phyloP scores from a whole-genome alignment of 2,113 vertebrate genomes.

The Atherinomorus stipes region DNA sequence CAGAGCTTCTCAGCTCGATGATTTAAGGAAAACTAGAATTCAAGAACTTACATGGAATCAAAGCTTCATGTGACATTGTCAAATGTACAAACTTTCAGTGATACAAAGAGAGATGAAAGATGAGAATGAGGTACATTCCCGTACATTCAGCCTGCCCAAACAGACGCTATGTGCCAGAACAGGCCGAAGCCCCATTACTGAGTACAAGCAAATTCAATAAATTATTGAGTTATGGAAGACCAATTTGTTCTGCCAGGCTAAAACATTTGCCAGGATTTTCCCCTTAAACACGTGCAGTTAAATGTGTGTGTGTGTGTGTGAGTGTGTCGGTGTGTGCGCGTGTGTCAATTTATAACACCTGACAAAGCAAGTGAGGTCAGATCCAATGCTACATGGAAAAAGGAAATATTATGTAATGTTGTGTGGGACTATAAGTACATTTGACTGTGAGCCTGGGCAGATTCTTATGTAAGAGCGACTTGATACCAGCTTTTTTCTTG shows the following conservation, averaged over 20 bases:
- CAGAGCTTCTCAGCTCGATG: background rate
- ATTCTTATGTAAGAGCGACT: constrained; percentile 43
- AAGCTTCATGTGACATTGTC: background rate
- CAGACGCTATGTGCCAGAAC: background rate
- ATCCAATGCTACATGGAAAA: constrained; percentile 13
- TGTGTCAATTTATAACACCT: constrained; percentile 8
- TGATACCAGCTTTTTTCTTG: constrained; percentile 26
- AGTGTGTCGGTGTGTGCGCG: background rate
- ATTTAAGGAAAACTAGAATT: background rate
- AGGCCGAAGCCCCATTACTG: constrained; percentile 14
- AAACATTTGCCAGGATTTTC: constrained; percentile 15
- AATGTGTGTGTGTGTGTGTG: background rate
- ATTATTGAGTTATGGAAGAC: constrained; percentile 46
- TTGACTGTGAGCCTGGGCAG: constrained; percentile 12
- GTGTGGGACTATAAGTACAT: constrained; percentile 20
- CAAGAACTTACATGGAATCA: background rate
- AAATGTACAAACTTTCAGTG: too few relatives aligned
- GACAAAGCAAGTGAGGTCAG: constrained; percentile 3
- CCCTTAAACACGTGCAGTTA: background rate
- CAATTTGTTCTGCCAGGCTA: constrained; percentile 28
- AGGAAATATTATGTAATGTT: constrained; percentile 36
- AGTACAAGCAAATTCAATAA: constrained; percentile 40
- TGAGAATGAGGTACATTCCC: background rate
- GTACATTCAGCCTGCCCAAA: background rate
- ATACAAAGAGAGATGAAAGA: background rate